These are phyloP conservation scores for Centropyge bicolor DNA, from an alignment of 2,797 vertebrate genomes.

Conservation along the genomic window DNA sequence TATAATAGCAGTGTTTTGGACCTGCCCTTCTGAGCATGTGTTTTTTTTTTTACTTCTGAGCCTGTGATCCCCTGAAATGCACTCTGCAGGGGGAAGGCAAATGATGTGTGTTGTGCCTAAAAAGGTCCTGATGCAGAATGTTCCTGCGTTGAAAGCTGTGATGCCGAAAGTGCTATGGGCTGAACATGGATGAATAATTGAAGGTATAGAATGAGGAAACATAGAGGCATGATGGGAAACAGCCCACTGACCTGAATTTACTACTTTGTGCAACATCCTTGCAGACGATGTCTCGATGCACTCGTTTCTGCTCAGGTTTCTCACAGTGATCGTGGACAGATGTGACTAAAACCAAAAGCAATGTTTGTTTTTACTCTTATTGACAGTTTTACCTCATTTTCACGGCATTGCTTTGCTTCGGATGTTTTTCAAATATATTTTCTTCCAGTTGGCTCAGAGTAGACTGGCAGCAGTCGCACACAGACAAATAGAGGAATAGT, in stretches of 20 bases:
- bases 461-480: background rate
- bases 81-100: background rate
- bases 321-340: background rate
- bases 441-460: conserved; percentile 37
- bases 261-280: conserved; percentile 34
- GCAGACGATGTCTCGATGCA: conserved; percentile 27
- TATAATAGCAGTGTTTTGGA: conserved; percentile 36
- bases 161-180: conserved; percentile 38
- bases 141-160: conserved; percentile 50
- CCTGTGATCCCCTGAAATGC: conserved; percentile 17
- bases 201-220: conserved; percentile 67
- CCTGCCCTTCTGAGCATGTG: background rate
- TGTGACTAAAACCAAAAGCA: background rate
- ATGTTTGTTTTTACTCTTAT: conserved; percentile 3
- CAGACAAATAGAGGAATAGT: conserved; percentile 22
- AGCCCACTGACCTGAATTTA: conserved; percentile 82
- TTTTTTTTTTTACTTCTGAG: background rate
- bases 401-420: conserved; percentile 9
- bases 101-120: conserved; percentile 18
- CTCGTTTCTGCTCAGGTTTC: conserved; percentile 14
- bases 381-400: conserved; percentile 9
- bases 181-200: conserved; percentile 82
- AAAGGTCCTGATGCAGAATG: conserved; percentile 47
- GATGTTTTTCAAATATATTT: conserved; percentile 9
- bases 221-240: conserved; percentile 68